These are phyloP conservation scores for Aspidiotus destructor DNA, from an alignment of 2,888 invertebrate genomes.

Conservation along the genomic window DNA sequence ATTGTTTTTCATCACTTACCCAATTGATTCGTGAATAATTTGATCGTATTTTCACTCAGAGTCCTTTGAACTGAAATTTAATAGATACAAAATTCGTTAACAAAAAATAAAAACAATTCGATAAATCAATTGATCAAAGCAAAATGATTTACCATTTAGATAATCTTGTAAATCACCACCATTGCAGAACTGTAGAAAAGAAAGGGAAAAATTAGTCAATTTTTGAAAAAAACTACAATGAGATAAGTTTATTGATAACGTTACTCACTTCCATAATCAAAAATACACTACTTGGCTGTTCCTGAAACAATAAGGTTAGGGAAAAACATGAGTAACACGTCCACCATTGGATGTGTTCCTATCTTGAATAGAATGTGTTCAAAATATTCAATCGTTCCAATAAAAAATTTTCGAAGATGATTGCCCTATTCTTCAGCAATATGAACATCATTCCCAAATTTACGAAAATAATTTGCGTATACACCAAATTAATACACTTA, in stretches of 20 bases:
- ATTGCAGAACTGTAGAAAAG: constrained; percentile 80
- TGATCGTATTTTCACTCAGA: constrained; percentile 92
- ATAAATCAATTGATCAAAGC: too few relatives aligned
- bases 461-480: background rate
- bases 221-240: constrained; percentile 11
- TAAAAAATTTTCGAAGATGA: too few relatives aligned
- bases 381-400: too few relatives aligned
- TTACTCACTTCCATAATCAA: constrained; percentile 92
- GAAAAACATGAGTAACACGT: too few relatives aligned
- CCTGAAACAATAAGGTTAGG: constrained; percentile 48
- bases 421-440: too few relatives aligned
- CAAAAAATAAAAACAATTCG: constrained; percentile 31
- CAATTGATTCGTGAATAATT: constrained; percentile 87
- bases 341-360: too few relatives aligned
- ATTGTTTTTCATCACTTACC: constrained; percentile 48
- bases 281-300: constrained; percentile 87
- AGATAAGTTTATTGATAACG: too few relatives aligned
- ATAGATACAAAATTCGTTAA: background rate
- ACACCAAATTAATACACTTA: constrained; percentile 39
- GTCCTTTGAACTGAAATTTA: constrained; percentile 67
- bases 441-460: constrained; percentile 55
- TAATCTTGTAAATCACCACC: constrained; percentile 98
- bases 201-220: constrained; percentile 34
- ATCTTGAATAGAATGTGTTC: too few relatives aligned
- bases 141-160: constrained; percentile 37